Evolutionary conservation across 2,797 vertebrate genomes (phyloP).

Genomic region (Pseudochirops cupreus): DNA sequence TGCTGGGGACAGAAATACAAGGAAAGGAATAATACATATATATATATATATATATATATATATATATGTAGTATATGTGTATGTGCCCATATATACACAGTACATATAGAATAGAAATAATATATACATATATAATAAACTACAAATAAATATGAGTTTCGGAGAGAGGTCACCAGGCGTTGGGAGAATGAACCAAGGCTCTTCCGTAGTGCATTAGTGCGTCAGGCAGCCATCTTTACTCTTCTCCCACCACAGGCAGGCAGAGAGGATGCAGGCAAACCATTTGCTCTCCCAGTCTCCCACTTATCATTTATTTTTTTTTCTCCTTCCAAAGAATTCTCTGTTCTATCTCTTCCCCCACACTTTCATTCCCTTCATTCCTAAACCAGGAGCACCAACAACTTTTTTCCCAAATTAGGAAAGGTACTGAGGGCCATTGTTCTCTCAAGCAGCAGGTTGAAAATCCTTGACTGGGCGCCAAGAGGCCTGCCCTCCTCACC

Average conservation of each 20-base stretch:
- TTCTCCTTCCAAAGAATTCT: not conserved
- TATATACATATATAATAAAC: not conserved
- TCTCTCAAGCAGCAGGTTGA: not conserved
- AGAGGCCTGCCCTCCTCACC: not conserved
- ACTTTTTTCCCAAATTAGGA: slow-evolving; percentile 52
- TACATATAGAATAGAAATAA: not conserved
- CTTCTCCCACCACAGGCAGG: not conserved
- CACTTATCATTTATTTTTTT: not conserved
- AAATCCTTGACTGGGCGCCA: not conserved
- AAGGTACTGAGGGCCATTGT: not conserved
- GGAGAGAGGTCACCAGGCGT: not conserved
- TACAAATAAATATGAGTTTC: not conserved
- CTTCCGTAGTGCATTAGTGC: not conserved
- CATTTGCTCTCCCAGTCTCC: not conserved
- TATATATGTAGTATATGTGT: too few species aligned
- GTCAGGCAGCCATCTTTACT: not conserved
- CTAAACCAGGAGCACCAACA: slow-evolving; percentile 19
- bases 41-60: not conserved
- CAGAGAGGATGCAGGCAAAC: not conserved
- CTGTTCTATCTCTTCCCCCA: not conserved
- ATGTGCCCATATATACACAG: not conserved
- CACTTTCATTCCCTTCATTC: slow-evolving; percentile 19
- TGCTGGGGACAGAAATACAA: not conserved
- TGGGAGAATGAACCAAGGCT: not conserved
- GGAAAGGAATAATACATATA: not conserved